Evolutionary conservation across 2,113 vertebrate species (phyloP).

Genomic region (Gnathonemus echidnorhynchus): DNA sequence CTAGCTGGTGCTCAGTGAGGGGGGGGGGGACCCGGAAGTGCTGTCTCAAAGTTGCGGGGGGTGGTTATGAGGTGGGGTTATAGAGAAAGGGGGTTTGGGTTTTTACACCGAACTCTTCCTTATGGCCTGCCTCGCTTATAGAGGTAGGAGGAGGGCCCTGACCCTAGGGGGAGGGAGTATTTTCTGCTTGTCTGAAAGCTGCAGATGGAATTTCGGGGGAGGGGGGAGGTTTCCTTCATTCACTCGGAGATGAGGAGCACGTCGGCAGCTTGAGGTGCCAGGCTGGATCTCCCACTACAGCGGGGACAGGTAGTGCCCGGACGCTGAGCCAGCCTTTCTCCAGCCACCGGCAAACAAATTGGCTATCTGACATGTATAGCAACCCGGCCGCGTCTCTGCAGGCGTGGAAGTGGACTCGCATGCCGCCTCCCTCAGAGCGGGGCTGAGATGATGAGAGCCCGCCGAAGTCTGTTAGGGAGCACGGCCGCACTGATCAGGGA

Average conservation of each 20-base stretch:
- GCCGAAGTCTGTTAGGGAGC: not conserved
- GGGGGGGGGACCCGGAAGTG: not conserved
- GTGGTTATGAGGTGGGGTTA: not conserved
- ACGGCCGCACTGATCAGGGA: not conserved
- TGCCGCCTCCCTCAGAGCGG: not conserved
- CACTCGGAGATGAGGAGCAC: not conserved
- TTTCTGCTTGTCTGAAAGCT: not conserved
- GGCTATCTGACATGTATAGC: not conserved
- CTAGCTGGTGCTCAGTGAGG: not conserved
- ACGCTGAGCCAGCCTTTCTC: not conserved
- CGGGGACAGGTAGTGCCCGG: not conserved
- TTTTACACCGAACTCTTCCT: not conserved
- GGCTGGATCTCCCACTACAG: not conserved
- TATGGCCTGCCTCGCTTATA: not conserved
- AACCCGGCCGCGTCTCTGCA: not conserved
- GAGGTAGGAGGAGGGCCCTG: not conserved
- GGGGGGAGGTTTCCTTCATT: not conserved
- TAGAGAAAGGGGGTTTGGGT: not conserved
- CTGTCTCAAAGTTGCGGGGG: not conserved
- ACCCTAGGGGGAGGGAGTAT: not conserved
- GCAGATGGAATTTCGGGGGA: not conserved
- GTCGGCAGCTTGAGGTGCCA: not conserved
- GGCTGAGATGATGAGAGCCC: not conserved
- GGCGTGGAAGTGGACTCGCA: not conserved
- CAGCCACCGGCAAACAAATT: not conserved